Conservation (phyloP, 2,113 vertebrate species). For the Cynopterus brachyotis region DNA sequence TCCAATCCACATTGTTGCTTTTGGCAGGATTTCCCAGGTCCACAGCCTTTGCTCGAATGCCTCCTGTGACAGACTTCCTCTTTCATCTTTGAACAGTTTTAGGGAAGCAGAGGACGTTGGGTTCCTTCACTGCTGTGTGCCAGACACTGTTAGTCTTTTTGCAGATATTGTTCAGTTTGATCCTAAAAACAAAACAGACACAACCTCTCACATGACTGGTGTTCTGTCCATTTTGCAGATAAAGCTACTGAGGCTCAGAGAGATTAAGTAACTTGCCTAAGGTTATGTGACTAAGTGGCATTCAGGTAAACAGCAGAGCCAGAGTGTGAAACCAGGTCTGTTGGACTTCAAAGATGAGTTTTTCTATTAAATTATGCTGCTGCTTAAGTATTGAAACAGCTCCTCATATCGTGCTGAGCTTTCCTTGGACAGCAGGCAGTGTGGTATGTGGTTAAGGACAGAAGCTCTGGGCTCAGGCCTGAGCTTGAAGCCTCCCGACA, state of each 20-base stretch:
- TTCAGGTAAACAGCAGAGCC: neutral
- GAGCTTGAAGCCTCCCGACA: neutral
- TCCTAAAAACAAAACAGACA: neutral
- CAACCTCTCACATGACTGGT: neutral
- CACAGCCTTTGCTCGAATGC: fast-evolving
- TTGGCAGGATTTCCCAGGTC: neutral
- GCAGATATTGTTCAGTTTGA: neutral
- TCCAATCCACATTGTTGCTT: fast-evolving
- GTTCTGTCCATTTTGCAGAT: neutral
- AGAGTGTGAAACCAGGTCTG: neutral
- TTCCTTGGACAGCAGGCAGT: neutral
- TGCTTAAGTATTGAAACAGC: neutral
- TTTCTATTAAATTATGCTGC: neutral
- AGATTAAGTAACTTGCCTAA: neutral
- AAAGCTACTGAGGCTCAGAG: neutral
- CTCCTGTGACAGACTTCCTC: neutral
- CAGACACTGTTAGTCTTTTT: neutral
- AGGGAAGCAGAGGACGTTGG: neutral
- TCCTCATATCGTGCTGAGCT: neutral
- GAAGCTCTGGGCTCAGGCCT: neutral
- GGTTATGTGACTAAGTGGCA: neutral
- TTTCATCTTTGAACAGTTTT: neutral
- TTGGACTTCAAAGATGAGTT: neutral
- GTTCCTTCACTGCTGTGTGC: neutral
- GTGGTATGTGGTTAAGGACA: neutral